These are phyloP conservation scores for Notarius quadriscutis DNA, from an alignment of 2,113 vertebrate species.

Conservation along the genomic window DNA sequence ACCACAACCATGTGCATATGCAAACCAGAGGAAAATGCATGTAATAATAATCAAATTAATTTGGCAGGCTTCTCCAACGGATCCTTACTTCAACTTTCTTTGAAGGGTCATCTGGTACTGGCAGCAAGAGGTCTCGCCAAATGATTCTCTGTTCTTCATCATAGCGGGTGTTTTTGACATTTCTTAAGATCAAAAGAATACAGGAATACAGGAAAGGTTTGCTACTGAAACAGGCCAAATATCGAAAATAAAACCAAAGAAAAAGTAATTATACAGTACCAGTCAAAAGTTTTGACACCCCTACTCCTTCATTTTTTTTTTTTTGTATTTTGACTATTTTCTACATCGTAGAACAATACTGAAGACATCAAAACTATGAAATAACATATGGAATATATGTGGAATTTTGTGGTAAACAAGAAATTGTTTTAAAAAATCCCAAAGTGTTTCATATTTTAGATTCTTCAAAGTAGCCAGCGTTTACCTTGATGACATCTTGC, in stretches of 20 bases:
- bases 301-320: too few relatives aligned
- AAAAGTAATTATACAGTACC: too few relatives aligned
- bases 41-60: background rate
- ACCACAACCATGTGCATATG: background rate
- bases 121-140: conserved; percentile 64
- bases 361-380: too few relatives aligned
- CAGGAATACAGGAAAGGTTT: background rate
- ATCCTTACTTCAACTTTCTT: conserved; percentile 69
- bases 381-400: too few relatives aligned
- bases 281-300: too few relatives aligned
- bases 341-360: too few relatives aligned
- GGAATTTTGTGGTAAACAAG: too few relatives aligned
- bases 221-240: background rate
- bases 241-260: background rate
- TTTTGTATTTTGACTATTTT: too few relatives aligned
- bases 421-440: too few relatives aligned
- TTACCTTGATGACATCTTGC: too few relatives aligned
- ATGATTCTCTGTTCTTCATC: conserved; percentile 61
- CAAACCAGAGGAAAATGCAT: background rate
- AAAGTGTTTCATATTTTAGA: too few relatives aligned
- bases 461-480: too few relatives aligned
- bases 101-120: conserved; percentile 63
- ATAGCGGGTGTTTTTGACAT: conserved; percentile 47
- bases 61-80: background rate
- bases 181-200: conserved; percentile 53